Evolutionary conservation across 2,888 invertebrate genomes (phyloP), one percentile per base, ranked within the genome.

Genomic region (Syritta pipiens): DNA sequence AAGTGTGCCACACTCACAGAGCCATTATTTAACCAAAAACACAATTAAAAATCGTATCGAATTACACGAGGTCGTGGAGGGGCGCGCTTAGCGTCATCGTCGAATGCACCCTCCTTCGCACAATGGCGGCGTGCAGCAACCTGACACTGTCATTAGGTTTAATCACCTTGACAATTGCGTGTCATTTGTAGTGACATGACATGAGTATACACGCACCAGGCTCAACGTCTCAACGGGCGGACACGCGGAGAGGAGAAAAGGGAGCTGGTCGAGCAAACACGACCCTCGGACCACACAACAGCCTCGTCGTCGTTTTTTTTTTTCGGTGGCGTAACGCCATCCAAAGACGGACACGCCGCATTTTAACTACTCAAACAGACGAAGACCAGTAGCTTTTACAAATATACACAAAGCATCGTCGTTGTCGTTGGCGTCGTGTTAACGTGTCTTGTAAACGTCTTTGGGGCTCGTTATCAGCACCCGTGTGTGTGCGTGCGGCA

Each of bases 341-440:
- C 55, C 62, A 51, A n/a, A n/a, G n/a, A n/a, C n/a, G n/a, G n/a
- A n/a, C n/a, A n/a, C 49, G 77, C 67, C 67, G 53, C 48, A 79
- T 74, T 74, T 72, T 62, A 79, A 67, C 60, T 74, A 72, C 55
- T 62, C 51, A 68, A 74, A 79, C 49, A 79, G 3, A 55, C 14
- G 49, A 74, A 74, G 49, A 79, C 79, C 79, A 75, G 79, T 74
- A 79, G 79, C 74, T 65, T 72, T 72, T 30, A 55, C 40, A 77
- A 77, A 67, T 55, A 63, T n/a, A 35, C 35, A 63, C 53, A 55
- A 51, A 30, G 12, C n/a, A n/a, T n/a, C n/a, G 20, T 49, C 40
- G 40, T 19, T 37, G 28, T 35, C n/a, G n/a, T n/a, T 28, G 37
- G 28, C 20, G 17, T 19, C 19, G 30, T 51, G 35, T 35, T 48